phyloP scores from a whole-genome alignment of 2,797 vertebrate genomes.

The Limnodromus scolopaceus region DNA sequence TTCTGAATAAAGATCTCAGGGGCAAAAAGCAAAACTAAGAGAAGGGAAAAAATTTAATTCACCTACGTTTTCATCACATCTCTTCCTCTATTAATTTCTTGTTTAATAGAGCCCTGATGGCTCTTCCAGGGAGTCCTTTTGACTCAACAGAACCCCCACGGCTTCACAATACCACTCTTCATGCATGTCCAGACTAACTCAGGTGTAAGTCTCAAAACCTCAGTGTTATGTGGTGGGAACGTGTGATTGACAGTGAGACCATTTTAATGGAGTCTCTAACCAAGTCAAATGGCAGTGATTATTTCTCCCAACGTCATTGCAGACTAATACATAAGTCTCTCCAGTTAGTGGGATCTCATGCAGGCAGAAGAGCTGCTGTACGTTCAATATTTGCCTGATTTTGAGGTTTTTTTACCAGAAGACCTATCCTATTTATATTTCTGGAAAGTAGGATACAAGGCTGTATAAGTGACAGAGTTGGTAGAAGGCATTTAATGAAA shows the following conservation, averaged over 20 bases:
- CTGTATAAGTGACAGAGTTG: background rate
- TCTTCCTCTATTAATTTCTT: background rate
- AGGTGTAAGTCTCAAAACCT: background rate
- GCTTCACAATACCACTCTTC: background rate
- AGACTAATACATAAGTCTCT: background rate
- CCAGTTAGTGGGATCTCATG: background rate
- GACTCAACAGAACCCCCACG: background rate
- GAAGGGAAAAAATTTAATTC: accelerated
- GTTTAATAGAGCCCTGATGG: background rate
- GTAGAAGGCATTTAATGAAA: background rate
- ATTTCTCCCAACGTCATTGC: background rate
- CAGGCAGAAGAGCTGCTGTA: background rate
- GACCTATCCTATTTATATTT: background rate
- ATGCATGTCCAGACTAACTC: background rate
- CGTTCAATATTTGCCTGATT: background rate
- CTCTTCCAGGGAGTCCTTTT: background rate
- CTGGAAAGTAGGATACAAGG: background rate
- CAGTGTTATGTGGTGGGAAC: background rate
- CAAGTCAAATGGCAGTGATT: background rate
- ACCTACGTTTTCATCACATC: background rate
- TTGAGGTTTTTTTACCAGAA: background rate
- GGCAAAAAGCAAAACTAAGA: background rate
- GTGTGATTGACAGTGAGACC: background rate
- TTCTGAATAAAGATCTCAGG: background rate
- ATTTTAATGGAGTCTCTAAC: background rate